phyloP scores from a whole-genome alignment of 2,113 vertebrate species.

The Triplophysa siluroides region DNA sequence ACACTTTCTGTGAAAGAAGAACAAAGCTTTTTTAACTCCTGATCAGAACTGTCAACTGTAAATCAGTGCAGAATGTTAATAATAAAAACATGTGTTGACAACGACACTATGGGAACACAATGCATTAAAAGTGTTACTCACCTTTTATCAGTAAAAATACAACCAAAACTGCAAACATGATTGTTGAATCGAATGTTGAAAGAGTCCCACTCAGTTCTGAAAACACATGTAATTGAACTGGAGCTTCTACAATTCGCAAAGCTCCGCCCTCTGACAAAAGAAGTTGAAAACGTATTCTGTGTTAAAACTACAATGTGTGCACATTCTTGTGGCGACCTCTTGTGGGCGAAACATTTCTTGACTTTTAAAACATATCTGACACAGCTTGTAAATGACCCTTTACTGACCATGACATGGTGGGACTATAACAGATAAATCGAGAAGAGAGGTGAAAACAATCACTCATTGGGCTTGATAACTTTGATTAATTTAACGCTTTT shows the following conservation, averaged over 20 bases:
- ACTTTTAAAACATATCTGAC: background rate
- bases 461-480: too few relatives aligned
- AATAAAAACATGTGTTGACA: background rate
- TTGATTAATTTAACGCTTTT: too few relatives aligned
- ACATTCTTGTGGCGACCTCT: too few relatives aligned
- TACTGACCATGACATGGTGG: too few relatives aligned
- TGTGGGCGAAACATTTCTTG: too few relatives aligned
- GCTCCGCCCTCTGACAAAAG: conserved; percentile 4
- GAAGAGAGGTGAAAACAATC: too few relatives aligned
- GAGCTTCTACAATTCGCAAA: background rate
- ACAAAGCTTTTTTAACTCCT: background rate
- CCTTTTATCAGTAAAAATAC: background rate
- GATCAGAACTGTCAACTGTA: too few relatives aligned
- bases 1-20: background rate
- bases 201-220: background rate
- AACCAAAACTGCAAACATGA: conserved; percentile 1
- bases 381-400: too few relatives aligned
- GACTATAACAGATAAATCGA: too few relatives aligned
- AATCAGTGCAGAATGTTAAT: too few relatives aligned
- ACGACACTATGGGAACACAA: background rate
- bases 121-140: conserved; percentile 1
- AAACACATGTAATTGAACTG: background rate
- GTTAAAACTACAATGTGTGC: background rate
- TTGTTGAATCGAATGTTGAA: background rate
- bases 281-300: background rate